These are phyloP conservation scores for Ariopsis seemanni DNA, from an alignment of 2,113 vertebrate genomes.

Conservation along the genomic window DNA sequence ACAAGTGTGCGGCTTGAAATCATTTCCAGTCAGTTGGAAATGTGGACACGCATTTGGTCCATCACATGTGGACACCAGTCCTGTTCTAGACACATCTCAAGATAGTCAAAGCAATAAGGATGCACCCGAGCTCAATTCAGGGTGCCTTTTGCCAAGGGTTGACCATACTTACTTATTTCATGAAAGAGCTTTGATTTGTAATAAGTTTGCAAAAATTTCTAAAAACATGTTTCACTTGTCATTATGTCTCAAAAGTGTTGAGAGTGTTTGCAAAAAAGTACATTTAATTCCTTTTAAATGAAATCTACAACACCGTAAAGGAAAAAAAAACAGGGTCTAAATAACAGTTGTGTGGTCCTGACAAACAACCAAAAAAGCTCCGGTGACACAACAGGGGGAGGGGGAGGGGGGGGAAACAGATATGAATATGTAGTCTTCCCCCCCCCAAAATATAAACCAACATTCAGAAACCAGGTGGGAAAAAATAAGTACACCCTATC, in stretches of 20 bases:
- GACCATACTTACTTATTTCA: neutral
- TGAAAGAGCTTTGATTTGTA: neutral
- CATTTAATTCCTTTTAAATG: neutral
- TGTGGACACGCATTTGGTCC: neutral
- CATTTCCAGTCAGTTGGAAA: neutral
- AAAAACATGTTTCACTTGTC: neutral
- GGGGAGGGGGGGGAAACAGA: too few relatives aligned
- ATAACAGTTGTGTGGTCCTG: too few relatives aligned
- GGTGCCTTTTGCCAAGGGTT: neutral
- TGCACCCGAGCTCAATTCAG: neutral
- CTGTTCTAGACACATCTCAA: neutral
- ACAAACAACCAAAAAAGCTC: neutral
- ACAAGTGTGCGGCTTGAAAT: neutral
- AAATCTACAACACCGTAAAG: neutral
- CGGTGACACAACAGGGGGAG: neutral
- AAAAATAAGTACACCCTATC: too few relatives aligned
- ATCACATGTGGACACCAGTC: neutral
- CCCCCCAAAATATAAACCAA: too few relatives aligned
- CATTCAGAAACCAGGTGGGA: too few relatives aligned
- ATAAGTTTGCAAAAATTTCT: neutral
- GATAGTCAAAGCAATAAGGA: neutral
- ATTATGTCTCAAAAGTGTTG: too few relatives aligned
- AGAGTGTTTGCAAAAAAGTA: neutral
- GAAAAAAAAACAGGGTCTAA: too few relatives aligned
- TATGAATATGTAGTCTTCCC: too few relatives aligned